These are phyloP conservation scores for Melipona quadrifasciata DNA, from an alignment of 1,140 invertebrate species.

Conservation along the genomic window DNA sequence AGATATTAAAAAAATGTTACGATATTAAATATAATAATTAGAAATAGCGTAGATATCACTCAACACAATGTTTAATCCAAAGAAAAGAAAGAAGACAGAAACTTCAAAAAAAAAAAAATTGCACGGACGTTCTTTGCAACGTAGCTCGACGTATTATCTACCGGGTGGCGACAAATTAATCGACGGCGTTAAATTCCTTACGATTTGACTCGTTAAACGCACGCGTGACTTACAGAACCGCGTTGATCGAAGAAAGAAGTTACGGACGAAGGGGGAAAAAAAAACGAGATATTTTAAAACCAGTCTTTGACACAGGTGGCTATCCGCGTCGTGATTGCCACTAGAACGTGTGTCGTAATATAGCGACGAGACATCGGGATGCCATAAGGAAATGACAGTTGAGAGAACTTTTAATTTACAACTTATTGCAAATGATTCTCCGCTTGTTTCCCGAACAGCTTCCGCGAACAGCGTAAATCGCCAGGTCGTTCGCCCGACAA, in stretches of 20 bases:
- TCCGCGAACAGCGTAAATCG: constrained; percentile 47
- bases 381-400: constrained; percentile 72
- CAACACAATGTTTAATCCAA: too few relatives aligned
- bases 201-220: not conserved
- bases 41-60: too few relatives aligned
- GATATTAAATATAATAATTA: too few relatives aligned
- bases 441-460: constrained; percentile 26
- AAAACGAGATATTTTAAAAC: not conserved
- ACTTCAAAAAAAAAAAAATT: not conserved
- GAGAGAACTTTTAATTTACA: constrained; percentile 74
- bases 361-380: constrained; percentile 47
- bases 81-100: too few relatives aligned
- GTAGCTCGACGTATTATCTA: not conserved
- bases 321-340: not conserved
- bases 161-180: not conserved
- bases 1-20: too few relatives aligned
- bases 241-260: not conserved
- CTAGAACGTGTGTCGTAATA: constrained; percentile 12
- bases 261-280: not conserved
- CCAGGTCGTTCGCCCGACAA: constrained; percentile 50
- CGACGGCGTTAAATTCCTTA: not conserved
- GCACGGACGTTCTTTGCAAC: not conserved
- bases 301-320: not conserved
- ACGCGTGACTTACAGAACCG: not conserved
- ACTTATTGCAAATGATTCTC: constrained; percentile 72